Evolutionary conservation across 2,113 vertebrate genomes (phyloP).

Genomic region (Urocitellus parryii): DNA sequence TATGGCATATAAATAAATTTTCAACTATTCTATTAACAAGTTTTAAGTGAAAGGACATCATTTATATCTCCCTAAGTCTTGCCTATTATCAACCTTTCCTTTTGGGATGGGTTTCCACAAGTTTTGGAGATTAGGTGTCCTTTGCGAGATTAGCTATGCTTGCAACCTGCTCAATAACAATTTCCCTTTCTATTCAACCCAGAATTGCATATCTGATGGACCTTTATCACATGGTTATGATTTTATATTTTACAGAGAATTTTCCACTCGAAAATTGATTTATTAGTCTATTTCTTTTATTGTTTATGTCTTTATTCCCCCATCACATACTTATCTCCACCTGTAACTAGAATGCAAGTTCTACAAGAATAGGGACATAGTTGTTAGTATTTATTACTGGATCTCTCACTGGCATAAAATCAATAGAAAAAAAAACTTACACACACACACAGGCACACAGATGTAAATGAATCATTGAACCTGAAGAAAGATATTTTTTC

Average conservation of each 20-base stretch:
- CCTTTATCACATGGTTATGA: not conserved
- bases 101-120: not conserved
- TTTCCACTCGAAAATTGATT: not conserved
- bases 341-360: not conserved
- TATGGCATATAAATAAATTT: not conserved
- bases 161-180: not conserved
- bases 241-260: not conserved
- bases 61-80: not conserved
- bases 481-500: not conserved
- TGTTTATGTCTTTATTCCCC: not conserved
- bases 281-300: not conserved
- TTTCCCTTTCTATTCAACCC: not conserved
- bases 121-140: not conserved
- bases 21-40: not conserved
- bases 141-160: not conserved
- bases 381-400: not conserved
- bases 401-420: not conserved
- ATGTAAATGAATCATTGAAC: not conserved
- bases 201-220: not conserved
- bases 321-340: accelerated
- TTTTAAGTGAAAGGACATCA: not conserved
- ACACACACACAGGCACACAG: not conserved
- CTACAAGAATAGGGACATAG: not conserved
- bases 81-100: not conserved
- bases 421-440: not conserved